These are phyloP conservation scores for Fragum fragum DNA, from an alignment of 2,888 invertebrate genomes.

Conservation along the genomic window DNA sequence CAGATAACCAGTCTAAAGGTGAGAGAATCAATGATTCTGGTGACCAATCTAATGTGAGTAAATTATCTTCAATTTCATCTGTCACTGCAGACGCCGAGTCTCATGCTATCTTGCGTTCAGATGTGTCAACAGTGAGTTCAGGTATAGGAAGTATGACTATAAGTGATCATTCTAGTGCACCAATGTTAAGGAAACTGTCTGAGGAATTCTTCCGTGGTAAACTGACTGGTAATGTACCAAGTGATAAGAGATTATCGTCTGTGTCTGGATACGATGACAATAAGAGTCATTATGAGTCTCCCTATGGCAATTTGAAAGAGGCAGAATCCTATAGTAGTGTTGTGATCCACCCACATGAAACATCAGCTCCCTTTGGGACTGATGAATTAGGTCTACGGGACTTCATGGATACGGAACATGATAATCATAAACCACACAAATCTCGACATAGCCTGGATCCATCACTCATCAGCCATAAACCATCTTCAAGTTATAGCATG, in stretches of 20 bases:
- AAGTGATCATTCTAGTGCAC: slow-evolving; percentile 72
- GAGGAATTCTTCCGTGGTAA: slow-evolving; percentile 81
- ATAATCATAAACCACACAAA: slow-evolving; percentile 45
- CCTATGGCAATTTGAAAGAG: slow-evolving; percentile 75
- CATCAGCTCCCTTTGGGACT: slow-evolving; percentile 75
- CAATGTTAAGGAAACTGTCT: slow-evolving; percentile 82
- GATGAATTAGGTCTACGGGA: slow-evolving; percentile 76
- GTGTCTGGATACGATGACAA: slow-evolving; percentile 73
- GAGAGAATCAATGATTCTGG: too few relatives aligned
- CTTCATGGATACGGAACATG: slow-evolving; percentile 60
- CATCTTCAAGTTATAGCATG: slow-evolving; percentile 53
- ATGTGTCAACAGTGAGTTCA: slow-evolving; percentile 59
- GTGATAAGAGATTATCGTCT: slow-evolving; percentile 73
- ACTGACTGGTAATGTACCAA: slow-evolving; percentile 52
- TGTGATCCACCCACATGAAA: slow-evolving; percentile 79
- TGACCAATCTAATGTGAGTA: slow-evolving; percentile 70
- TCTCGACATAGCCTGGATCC: slow-evolving; percentile 77
- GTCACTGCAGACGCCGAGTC: slow-evolving; percentile 12
- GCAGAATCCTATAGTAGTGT: slow-evolving; percentile 82
- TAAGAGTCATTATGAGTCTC: slow-evolving; percentile 69
- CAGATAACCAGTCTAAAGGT: slow-evolving; percentile 44
- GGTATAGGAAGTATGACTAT: slow-evolving; percentile 66
- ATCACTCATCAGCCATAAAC: slow-evolving; percentile 64
- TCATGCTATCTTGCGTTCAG: slow-evolving; percentile 35
- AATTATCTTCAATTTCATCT: slow-evolving; percentile 31